Evolutionary conservation across 2,888 invertebrate genomes (phyloP).

Genomic region (Serrognathus titanus): DNA sequence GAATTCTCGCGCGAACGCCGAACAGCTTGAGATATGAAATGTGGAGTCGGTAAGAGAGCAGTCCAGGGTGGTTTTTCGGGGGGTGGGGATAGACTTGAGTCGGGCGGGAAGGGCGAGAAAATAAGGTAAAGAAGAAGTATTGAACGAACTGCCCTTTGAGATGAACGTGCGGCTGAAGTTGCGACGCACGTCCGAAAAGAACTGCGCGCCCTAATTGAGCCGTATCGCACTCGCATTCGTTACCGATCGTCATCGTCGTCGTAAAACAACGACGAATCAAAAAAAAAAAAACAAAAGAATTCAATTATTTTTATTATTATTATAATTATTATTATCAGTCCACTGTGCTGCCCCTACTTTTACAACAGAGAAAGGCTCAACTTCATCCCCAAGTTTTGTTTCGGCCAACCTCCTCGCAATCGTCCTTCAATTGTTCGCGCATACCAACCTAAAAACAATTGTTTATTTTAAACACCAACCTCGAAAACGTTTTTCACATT

Average conservation of each 20-base stretch:
- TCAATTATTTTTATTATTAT: too few relatives aligned
- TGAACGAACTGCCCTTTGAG: slow-evolving; percentile 42
- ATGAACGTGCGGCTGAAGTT: slow-evolving; percentile 15
- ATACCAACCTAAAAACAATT: too few relatives aligned
- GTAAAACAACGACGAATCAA: neutral
- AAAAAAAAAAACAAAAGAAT: neutral
- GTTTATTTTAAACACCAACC: too few relatives aligned
- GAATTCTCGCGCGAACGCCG: neutral
- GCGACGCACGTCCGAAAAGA: slow-evolving; percentile 6
- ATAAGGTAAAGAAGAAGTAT: slow-evolving; percentile 44
- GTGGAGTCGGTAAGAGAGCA: slow-evolving; percentile 14
- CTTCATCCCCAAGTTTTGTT: too few relatives aligned
- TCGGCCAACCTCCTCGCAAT: too few relatives aligned
- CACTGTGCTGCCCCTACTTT: too few relatives aligned
- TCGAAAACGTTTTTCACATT: too few relatives aligned
- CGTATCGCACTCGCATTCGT: neutral
- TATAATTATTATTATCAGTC: too few relatives aligned
- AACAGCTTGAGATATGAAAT: slow-evolving; percentile 3
- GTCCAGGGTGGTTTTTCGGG: slow-evolving; percentile 30
- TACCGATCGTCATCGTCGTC: neutral
- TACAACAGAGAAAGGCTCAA: too few relatives aligned
- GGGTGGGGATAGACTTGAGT: slow-evolving; percentile 29
- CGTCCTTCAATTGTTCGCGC: too few relatives aligned
- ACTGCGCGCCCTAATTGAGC: neutral
- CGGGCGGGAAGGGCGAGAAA: slow-evolving; percentile 29